A percentile compares a stretch with the other conserved stretches of the same genome.
phyloP scores from a whole-genome alignment of 2,888 invertebrate genomes.

The Parnassius orleans region DNA sequence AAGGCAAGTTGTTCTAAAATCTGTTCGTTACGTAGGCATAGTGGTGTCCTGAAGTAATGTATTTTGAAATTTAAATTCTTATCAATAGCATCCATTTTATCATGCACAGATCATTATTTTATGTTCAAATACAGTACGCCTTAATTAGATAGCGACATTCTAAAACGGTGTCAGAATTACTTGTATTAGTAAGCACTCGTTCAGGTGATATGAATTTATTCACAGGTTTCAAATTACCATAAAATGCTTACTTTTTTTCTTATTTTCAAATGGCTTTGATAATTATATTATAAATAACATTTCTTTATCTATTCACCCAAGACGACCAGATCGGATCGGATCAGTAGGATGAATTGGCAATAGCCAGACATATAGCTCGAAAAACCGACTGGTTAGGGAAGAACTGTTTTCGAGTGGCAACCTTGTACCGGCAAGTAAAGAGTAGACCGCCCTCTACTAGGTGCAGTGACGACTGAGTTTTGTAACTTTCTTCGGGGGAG shows the following conservation, averaged over 20 bases:
- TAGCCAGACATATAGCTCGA: too few relatives aligned
- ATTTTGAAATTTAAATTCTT: constrained; percentile 1
- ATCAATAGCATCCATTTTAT: not conserved
- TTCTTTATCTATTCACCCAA: too few relatives aligned
- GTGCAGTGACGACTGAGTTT: too few relatives aligned
- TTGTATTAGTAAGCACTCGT: constrained; percentile 21
- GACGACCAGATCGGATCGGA: too few relatives aligned
- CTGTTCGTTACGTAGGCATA: constrained; percentile 11
- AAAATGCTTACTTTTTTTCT: not conserved
- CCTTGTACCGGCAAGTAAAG: too few relatives aligned
- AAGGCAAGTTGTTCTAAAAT: constrained; percentile 18
- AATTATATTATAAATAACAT: not conserved
- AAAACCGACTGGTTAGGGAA: too few relatives aligned
- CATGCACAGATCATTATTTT: not conserved
- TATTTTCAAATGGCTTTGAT: not conserved
- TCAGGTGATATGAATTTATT: constrained; percentile 24
- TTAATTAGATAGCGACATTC: constrained; percentile 24
- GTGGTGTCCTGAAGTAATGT: not conserved
- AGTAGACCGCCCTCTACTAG: too few relatives aligned
- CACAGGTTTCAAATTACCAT: constrained; percentile 7
- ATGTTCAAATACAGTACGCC: constrained; percentile 4
- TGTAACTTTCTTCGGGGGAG: too few relatives aligned
- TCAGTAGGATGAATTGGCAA: too few relatives aligned
- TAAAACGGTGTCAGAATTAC: constrained; percentile 29
- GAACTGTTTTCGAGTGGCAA: too few relatives aligned